Evolutionary conservation across 23 tunicate genomes (phyloP).

Genomic region (Halocynthia aurantium): DNA sequence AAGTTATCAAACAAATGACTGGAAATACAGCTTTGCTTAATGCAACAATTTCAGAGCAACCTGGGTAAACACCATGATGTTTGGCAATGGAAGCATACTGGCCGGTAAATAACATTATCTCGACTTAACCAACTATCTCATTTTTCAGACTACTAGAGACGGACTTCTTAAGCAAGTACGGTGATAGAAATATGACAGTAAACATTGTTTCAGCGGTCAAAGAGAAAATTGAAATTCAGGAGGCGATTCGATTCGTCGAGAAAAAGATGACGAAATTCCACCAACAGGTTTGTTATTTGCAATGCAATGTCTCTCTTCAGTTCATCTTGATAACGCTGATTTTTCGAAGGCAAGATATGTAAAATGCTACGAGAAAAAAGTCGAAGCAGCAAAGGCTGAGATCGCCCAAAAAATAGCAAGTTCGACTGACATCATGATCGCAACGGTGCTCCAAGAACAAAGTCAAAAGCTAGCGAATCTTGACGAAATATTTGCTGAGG

Average conservation of each 20-base stretch:
- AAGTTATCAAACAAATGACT: neutral
- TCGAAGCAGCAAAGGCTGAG: conserved; percentile 28
- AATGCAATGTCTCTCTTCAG: neutral
- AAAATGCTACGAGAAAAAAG: conserved; percentile 43
- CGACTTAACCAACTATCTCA: too few species aligned
- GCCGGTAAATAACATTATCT: too few species aligned
- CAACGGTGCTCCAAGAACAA: conserved; percentile 31
- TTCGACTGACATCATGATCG: conserved; percentile 34
- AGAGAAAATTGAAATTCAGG: conserved; percentile 57
- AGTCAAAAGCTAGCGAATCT: conserved; percentile 25
- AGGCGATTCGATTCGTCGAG: conserved; percentile 39
- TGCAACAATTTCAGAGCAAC: too few species aligned
- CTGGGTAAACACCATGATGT: too few species aligned
- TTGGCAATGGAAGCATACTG: too few species aligned
- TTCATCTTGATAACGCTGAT: neutral
- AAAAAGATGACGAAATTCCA: conserved; percentile 44
- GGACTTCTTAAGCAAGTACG: too few species aligned
- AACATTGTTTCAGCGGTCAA: conserved; percentile 56
- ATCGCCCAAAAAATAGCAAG: conserved; percentile 27
- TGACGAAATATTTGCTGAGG: conserved; percentile 40
- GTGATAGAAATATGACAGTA: conserved; percentile 9
- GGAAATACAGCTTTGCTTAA: too few species aligned
- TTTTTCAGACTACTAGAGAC: too few species aligned
- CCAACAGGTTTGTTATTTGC: conserved; percentile 33
- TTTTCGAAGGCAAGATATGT: conserved; percentile 37